Base-by-base conservation (phyloP, 53 echinoderm and acorn worm species). In the Stichopus horrens region DNA sequence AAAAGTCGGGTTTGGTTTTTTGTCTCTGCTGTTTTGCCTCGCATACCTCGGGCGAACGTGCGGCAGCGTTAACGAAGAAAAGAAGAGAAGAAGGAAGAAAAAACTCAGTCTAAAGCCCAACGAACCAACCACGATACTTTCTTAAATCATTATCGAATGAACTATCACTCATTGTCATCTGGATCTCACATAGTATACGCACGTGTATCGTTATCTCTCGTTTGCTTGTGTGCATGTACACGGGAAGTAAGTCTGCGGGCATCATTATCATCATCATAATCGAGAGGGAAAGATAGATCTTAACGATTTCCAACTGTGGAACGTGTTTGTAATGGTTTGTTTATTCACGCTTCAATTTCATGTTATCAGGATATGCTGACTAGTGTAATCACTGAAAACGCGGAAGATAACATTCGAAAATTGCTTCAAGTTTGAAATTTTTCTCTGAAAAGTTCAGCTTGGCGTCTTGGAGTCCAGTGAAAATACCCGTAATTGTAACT, bases 1-100 rank as follows among this genome's bases (percentile, higher is more conserved):
- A 80, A 80, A 80, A 80, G 80, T 80, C 80, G 80, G 21, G 80
- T 56, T 80, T 57, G 55, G 80, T 55, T 57, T 80, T 80, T 55
- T 22, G 11, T 4, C 55, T 13, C 63, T 71, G 19, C 71, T 71
- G n/a, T 71, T 7, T 71, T 16, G 71, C 19, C 71, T 71, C 71
- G 71, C 71, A 71, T 71, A 71, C 71, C 71, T 71, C 71, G 71
- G 71, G 71, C 71, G 71, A 71, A 71, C 71, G 71, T 71, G 71
- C 71, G 71, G 71, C 71, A n/a, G 71, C 71, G 71, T 71, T 71
- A 71, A 18, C 14, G 71, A 71, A 71, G 19, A 71, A 37, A 37
- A 37, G 37, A 37, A 37, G 37, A 37, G 37, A 37, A 37, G 2
- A 37, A 2, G 37, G 37, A 37, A 37, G 37, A 37, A 37, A 37